Conservation (phyloP, 2,113 vertebrate genomes). For the Gorsachius goisagi region DNA sequence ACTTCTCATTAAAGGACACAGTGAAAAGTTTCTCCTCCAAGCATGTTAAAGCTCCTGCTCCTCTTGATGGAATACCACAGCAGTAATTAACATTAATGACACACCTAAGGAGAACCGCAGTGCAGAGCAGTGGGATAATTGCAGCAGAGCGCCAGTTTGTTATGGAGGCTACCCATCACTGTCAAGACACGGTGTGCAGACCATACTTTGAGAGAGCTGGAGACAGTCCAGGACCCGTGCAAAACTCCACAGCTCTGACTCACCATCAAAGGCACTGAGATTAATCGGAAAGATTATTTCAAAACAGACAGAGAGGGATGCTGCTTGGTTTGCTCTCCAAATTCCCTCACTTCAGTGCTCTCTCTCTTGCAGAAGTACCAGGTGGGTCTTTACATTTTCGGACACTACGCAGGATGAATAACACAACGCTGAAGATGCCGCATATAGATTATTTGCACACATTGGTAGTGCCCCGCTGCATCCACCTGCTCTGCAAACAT, state of each 20-base stretch:
- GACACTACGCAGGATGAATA: neutral
- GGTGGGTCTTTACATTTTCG: accelerated
- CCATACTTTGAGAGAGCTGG: neutral
- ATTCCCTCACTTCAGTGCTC: neutral
- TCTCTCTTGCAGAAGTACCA: neutral
- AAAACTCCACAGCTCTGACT: neutral
- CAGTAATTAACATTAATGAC: slow-evolving; percentile 80
- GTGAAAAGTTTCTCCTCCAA: slow-evolving; percentile 54
- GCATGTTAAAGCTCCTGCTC: slow-evolving; percentile 43
- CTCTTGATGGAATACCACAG: slow-evolving; percentile 6
- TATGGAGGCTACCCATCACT: neutral
- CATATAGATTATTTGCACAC: neutral
- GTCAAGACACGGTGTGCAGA: neutral
- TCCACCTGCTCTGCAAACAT: slow-evolving; percentile 24
- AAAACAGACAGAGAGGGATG: neutral
- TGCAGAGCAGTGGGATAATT: neutral
- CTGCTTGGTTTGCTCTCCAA: neutral
- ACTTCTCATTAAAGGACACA: slow-evolving; percentile 65
- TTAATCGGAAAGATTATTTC: neutral
- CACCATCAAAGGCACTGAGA: neutral
- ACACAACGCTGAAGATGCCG: neutral
- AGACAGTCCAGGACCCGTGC: neutral
- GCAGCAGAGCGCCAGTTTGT: neutral
- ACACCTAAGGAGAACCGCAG: slow-evolving; percentile 16
- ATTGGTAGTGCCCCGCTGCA: neutral